phyloP scores from a whole-genome alignment of 2,888 invertebrate genomes.

The Volucella inanis region DNA sequence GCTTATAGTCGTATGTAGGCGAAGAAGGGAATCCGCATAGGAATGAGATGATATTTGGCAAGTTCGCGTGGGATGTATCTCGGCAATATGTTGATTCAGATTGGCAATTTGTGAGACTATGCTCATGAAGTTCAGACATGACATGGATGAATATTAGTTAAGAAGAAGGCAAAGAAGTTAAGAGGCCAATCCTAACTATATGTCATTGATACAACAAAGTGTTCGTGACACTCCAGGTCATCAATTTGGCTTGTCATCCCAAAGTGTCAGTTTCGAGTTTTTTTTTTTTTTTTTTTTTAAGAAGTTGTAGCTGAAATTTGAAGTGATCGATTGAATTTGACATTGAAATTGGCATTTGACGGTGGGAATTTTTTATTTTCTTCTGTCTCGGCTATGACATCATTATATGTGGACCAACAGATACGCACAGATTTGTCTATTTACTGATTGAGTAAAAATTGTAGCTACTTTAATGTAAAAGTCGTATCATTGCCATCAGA shows the following conservation, averaged over 20 bases:
- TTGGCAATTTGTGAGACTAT: constrained; percentile 49
- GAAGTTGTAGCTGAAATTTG: too few species aligned
- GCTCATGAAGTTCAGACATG: constrained; percentile 46
- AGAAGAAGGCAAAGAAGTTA: background rate
- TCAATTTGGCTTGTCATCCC: constrained; percentile 16
- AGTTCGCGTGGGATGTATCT: constrained; percentile 57
- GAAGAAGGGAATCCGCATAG: constrained; percentile 16
- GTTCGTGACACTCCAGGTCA: constrained; percentile 11
- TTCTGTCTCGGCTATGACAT: too few species aligned
- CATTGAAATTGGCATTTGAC: too few species aligned
- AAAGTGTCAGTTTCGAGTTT: constrained; percentile 17
- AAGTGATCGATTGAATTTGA: too few species aligned
- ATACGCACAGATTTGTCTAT: too few species aligned
- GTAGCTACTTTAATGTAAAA: too few species aligned
- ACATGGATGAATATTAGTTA: constrained; percentile 13
- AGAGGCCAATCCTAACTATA: constrained; percentile 5
- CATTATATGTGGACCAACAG: too few species aligned
- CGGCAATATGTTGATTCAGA: constrained; percentile 58
- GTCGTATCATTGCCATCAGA: too few species aligned
- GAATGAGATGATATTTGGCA: constrained; percentile 6
- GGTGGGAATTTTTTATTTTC: too few species aligned
- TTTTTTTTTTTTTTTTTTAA: background rate
- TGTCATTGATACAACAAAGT: constrained; percentile 31
- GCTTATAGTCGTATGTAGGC: constrained; percentile 19
- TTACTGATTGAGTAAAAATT: too few species aligned